Evolutionary conservation across 92 coral and sea anemone genomes (phyloP), one percentile per base, ranked within the genome.

Genomic region (Bergia sp.): DNA sequence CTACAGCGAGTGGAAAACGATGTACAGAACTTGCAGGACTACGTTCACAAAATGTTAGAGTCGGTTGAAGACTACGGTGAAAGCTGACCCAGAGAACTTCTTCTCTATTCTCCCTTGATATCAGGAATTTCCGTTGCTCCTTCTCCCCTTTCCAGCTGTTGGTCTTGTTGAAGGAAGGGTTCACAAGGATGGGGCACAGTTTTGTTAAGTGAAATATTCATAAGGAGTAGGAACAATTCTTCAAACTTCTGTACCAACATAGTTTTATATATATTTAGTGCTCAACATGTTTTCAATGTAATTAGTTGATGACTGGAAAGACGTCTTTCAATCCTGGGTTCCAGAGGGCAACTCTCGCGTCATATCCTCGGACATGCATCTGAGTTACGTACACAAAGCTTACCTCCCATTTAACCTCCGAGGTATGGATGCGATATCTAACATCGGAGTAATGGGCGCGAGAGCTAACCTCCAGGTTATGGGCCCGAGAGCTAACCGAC

Each of bases 1-100:
- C 90, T 97, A 37, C 93, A 97, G 80, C 82, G 73, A 72, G 89
- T 93, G 47, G 99, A 95, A 57, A 88, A 82, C 43, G 96, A 94
- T 79, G 96, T 97, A 92, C 99, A 96, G 67, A 80, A 86, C 78
- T 83, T 93, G 58, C 99, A 97, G 61, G 96, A 94, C 89, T 92
- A 96, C 81, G 93, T 94, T 7, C 98, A 97, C 93, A 93, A 95
- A 73, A 89, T 97, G 80, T 89, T 97, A 15, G 99, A 95, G 86
- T 80, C 92, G 85, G 92, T 97, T 21, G 99, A 97, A 85, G 99
- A 97, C 72, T 92, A 84, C 73, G 90, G 96, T 43, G 96, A 94
- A 75, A 89, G 95, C 82, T 93, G 95, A 89, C 96, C 87, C 29
- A 61, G 69, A 61, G 23, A 18, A 6, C 29, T 21, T 5, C 69